Base-by-base conservation (phyloP, 2,113 vertebrate species). In the Peucedramus taeniatus region DNA sequence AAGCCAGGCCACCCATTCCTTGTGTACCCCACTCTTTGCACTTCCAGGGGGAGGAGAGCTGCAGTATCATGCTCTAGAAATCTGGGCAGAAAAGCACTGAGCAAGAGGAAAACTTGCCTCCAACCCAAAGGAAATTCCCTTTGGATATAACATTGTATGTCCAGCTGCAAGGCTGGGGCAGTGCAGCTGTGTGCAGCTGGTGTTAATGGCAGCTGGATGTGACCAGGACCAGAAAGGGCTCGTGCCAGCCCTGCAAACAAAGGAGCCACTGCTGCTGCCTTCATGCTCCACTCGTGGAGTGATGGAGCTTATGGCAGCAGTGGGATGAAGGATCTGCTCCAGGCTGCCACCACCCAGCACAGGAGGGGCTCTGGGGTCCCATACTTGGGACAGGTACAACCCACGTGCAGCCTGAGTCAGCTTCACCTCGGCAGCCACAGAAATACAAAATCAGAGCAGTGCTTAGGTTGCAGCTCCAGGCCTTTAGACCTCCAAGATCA, bases 221-320 rank as follows among this genome's bases (percentile, higher is more conserved):
- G 4, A 47, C 10, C 31, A 20, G 56, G 35, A 51, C 27, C 42
- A 70, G 42, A 30, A 49, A 22, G 19, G 15, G 53, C 23, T 84
- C 0, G 0, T 53, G 20, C 23, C 49, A 66, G 24, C 31, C 59
- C 49, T 18, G 21, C 0, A 2, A 78, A 59, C 2, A 15, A 53
- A 45, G 60, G 13, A 42, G 33, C 13, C 1, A 3, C 20, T 5
- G 35, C 69, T 65, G 33, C 54, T 35, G 65, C 35, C 65, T 44
- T 28, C 1, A 1, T 0, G 6, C 16, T 80, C 19, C 19, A 9
- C 18, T 66, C 0, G 0, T 21, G 57, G 56, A 15, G 33, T 0
- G 4, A 71, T 3, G 30, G 24, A 79, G 21, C 44, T 57, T 3
- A 1, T 0, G 4, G 79, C 75, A 68, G 39, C 26, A 18, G 21